Evolutionary conservation across 2,888 invertebrate species (phyloP), one percentile per base, ranked within the genome.

Genomic region (Piscicola geometra): DNA sequence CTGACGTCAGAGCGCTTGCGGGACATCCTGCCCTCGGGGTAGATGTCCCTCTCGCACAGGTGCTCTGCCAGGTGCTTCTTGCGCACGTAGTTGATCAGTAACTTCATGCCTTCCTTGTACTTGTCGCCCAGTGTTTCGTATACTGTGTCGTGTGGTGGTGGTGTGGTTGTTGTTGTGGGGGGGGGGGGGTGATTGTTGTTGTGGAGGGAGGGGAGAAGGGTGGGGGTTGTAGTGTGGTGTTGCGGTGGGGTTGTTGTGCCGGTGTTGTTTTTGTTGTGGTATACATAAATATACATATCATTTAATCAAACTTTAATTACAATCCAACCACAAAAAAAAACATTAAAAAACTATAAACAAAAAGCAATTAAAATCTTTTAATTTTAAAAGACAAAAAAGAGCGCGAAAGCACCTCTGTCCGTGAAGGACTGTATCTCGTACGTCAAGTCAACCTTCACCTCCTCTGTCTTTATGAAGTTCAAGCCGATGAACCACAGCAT

Each of bases 401-500:
- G 41, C 21, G 36, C 0, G 9, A 36, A 80, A 81, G 79, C 90
- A 84, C 95, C 94, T 47, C 91, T 90, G 82, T 94, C 92, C 0
- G 93, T 93, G 86, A 98, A 98, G 72, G 90, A 89, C 81, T 91
- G 91, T 80, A 98, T 97, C 83, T 95, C 96, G 80, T 90, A 90
- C 0, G 97, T 97, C 77, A 98, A 89, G 87, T 98, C 94, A 73
- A 99, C 90, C 83, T 95, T 94, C 71, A 93, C 88, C 84, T 35
- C 73, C 1, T 91, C 91, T 21, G 91, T 90, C 87, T 93, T 93
- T 81, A 82, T 91, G 84, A 99, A 95, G 79, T 92, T 91, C 73
- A 99, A 88, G 0, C 99, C 99, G 82, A 99, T 94, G 86, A 98
- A 98, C 99, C 99, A 99, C 90, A 95, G 91, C 5, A 92, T 92